Evolutionary conservation across 23 tunicate genomes (phyloP), one percentile per base, ranked within the genome.

Genomic region (Clavelina lepadiformis): DNA sequence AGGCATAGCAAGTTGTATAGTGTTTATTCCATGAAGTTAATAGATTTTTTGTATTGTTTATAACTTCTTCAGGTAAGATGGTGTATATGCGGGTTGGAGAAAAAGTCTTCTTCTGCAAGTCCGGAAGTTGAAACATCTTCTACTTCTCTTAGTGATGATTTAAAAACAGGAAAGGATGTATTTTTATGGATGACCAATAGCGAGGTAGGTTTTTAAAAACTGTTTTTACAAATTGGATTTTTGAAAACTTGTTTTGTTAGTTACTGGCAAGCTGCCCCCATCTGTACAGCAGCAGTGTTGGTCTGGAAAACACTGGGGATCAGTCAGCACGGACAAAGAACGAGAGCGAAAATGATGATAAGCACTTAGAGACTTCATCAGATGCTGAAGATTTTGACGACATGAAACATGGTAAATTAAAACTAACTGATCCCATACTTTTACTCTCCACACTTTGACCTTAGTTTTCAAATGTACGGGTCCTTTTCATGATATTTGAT

Each of bases 311-410:
- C 59, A 61, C 46, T 3, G 46, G 19, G 27, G 33, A 2, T 2
- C 51, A 5, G 30, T 23, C 8, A 35, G 6, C 5, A 13, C 24
- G 30, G 70, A 56, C 25, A 7, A 26, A 23, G 4, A 23, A 7
- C 22, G 69, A 26, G 21, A n/a, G 46, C 45, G 25, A 20, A 13
- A 30, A 32, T 30, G 35, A 37, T 44, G 80, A 61, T 8, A 70
- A 74, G 3, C 46, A 28, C 19, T 18, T 18, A 25, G 78, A 72
- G 18, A 57, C 75, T 24, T 50, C 84, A 1, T 68, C 84, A 13
- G 84, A 78, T 67, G 70, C 49, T 3, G 84, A 78, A 45, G 75
- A 78, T 28, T 61, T 78, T 22, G 84, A 78, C 68, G 84, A 78
- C 49, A 78, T 78, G 84, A 44, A 69, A 58, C 75, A 45, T 45